Conservation (phyloP, 2,113 vertebrate species). For the Caranx ignobilis region DNA sequence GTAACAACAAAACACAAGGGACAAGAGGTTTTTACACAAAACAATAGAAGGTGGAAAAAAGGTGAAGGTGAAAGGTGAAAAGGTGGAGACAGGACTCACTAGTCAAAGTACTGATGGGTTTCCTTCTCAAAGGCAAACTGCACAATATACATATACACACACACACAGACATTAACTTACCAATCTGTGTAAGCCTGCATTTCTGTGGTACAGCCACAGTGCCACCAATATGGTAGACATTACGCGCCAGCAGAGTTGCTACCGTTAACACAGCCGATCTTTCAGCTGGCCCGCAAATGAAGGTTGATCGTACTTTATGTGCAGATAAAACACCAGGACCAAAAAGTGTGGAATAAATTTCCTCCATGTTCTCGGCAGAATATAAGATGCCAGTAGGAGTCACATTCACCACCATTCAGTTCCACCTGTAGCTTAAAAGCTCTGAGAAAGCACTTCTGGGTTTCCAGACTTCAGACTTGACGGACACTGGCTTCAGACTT, state of each 20-base stretch:
- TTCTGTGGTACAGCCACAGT: constrained; percentile 83
- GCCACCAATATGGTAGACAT: constrained; percentile 83
- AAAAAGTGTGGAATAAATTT: constrained; percentile 50
- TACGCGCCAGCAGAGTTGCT: constrained; percentile 82
- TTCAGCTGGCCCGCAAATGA: constrained; percentile 49
- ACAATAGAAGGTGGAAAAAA: neutral
- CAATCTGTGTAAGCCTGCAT: constrained; percentile 83
- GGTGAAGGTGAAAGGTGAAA: neutral
- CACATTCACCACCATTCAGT: constrained; percentile 12
- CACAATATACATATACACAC: neutral
- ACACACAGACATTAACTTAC: constrained; percentile 77
- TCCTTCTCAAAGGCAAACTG: neutral
- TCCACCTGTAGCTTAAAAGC: constrained; percentile 55
- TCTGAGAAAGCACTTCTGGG: constrained; percentile 6
- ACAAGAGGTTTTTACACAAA: neutral
- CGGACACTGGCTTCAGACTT: constrained; percentile 2
- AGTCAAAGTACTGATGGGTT: neutral
- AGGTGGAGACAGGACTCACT: neutral
- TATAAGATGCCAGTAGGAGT: constrained; percentile 5
- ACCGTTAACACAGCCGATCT: constrained; percentile 64
- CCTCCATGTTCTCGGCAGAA: constrained; percentile 54
- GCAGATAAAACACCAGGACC: constrained; percentile 33
- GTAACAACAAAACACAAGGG: neutral
- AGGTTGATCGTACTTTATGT: constrained; percentile 48
- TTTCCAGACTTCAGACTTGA: constrained; percentile 33